Evolutionary conservation across 2,113 vertebrate genomes (phyloP).

Genomic region (Shinisaurus crocodilurus): DNA sequence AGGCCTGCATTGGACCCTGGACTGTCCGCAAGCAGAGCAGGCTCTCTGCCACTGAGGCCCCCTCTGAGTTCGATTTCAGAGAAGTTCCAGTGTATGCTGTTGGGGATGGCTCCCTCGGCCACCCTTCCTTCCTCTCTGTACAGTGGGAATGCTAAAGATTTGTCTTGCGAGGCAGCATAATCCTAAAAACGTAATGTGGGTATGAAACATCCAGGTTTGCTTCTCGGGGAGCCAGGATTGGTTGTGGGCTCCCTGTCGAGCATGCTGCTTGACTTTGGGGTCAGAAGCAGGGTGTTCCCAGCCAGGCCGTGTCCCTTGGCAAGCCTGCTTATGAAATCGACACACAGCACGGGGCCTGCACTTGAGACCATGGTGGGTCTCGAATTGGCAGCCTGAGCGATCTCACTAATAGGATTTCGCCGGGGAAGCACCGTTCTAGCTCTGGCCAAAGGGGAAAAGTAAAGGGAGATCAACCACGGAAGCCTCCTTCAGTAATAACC

Average conservation of each 20-base stretch:
- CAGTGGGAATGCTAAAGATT: background rate
- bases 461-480: background rate
- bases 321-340: no score
- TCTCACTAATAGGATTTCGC: background rate
- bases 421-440: background rate
- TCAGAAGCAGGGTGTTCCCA: background rate
- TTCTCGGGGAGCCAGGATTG: background rate
- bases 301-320: no score
- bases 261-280: background rate
- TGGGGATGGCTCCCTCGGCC: no score
- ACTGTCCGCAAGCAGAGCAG: background rate
- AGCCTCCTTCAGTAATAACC: background rate
- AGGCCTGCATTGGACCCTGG: no score
- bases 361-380: background rate
- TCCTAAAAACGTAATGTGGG: background rate
- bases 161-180: background rate
- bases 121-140: background rate
- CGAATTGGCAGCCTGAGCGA: background rate
- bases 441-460: background rate
- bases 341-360: background rate
- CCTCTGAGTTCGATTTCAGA: background rate
- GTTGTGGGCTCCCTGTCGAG: background rate
- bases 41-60: background rate
- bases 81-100: background rate
- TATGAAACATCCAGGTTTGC: background rate